phyloP scores from a whole-genome alignment of 2,888 invertebrate genomes.

The Apotomis turbidana region DNA sequence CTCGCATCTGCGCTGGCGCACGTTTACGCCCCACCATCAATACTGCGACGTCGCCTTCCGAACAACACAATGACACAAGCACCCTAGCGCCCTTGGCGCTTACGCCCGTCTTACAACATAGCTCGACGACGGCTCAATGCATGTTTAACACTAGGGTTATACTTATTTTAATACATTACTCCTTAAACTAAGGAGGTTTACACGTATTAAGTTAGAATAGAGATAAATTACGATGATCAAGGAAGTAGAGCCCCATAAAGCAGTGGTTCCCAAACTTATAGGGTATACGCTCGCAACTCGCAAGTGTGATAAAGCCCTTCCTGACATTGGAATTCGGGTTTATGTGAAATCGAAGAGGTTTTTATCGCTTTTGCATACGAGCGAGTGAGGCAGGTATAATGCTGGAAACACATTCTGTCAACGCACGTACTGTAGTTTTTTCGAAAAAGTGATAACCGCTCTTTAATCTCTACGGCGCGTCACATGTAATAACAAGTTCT shows the following conservation, averaged over 20 bases:
- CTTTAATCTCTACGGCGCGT: too few relatives aligned
- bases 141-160: slow-evolving; percentile 21
- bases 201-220: slow-evolving; percentile 17
- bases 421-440: too few relatives aligned
- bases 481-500: too few relatives aligned
- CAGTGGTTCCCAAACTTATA: not conserved
- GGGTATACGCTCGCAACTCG: too few relatives aligned
- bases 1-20: slow-evolving; percentile 48
- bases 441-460: too few relatives aligned
- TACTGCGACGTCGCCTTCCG: slow-evolving; percentile 42
- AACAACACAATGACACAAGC: slow-evolving; percentile 24
- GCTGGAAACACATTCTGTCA: too few relatives aligned
- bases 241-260: slow-evolving; percentile 4
- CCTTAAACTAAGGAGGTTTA: slow-evolving; percentile 13
- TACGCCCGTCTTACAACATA: not conserved
- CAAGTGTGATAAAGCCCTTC: too few relatives aligned
- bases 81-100: not conserved
- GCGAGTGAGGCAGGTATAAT: too few relatives aligned
- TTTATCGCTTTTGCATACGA: too few relatives aligned
- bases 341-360: too few relatives aligned
- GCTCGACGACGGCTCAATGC: not conserved
- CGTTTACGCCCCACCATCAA: slow-evolving; percentile 55
- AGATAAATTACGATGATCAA: slow-evolving; percentile 13
- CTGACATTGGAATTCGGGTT: too few relatives aligned
- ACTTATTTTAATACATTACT: slow-evolving; percentile 30